phyloP scores from a whole-genome alignment of 2,113 vertebrate genomes.

The Saguinus imperator region DNA sequence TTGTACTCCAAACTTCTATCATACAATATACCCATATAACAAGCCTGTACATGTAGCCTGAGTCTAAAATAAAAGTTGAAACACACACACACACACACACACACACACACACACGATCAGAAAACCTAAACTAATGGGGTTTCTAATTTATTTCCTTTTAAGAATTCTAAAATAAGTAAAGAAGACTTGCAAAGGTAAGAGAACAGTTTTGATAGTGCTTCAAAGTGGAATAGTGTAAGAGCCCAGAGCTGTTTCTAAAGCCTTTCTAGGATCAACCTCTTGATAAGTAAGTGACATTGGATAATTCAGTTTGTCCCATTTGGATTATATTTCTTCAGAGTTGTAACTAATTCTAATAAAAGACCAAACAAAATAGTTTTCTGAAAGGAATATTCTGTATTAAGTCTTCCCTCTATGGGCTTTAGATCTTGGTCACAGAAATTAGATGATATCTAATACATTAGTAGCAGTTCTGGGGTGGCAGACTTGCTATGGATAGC shows the following conservation, averaged over 20 bases:
- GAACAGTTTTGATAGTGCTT: not conserved
- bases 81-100: no score
- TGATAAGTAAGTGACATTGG: not conserved
- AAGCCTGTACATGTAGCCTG: no score
- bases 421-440: not conserved
- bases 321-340: not conserved
- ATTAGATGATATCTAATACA: not conserved
- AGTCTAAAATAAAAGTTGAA: no score
- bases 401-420: not conserved
- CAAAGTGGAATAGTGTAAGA: not conserved
- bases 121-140: no score
- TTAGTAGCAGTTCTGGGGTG: not conserved
- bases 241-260: not conserved
- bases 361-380: not conserved
- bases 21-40: no score
- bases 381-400: not conserved
- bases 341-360: not conserved
- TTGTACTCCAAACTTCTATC: no score
- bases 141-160: not conserved
- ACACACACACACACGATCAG: no score
- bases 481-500: not conserved
- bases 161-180: not conserved
- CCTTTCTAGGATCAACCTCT: not conserved
- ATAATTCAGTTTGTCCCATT: not conserved
- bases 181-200: not conserved